Conservation (phyloP, 2,797 vertebrate genomes). For the Dryobates pubescens region DNA sequence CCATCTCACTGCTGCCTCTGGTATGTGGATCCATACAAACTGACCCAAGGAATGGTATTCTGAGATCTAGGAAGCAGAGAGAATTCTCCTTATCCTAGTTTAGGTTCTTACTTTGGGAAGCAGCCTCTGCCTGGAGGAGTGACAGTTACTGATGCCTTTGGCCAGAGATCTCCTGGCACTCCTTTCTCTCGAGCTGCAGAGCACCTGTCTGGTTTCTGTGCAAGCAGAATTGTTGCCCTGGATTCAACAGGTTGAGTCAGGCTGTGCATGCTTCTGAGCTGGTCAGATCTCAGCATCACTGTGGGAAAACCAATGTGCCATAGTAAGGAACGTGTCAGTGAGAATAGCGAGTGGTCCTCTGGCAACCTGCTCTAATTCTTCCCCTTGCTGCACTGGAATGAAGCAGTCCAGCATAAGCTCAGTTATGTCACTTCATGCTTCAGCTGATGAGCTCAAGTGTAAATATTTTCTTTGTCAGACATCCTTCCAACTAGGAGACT, state of each 20-base stretch:
- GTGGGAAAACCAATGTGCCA: neutral
- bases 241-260: neutral
- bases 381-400: neutral
- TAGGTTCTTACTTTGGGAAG: neutral
- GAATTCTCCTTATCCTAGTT: neutral
- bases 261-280: neutral
- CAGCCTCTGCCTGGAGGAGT: conserved; percentile 2
- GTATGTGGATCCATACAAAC: neutral
- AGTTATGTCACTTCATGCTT: neutral
- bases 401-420: neutral
- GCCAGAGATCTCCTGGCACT: neutral
- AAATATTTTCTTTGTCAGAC: neutral
- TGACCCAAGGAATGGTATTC: neutral
- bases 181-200: neutral
- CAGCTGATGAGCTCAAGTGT: neutral
- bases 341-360: neutral
- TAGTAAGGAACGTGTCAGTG: neutral
- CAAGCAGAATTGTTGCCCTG: neutral
- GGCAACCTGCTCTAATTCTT: neutral
- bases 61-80: neutral
- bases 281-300: neutral
- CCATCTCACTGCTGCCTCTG: neutral
- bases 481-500: neutral
- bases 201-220: neutral
- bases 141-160: neutral